A percentile compares a stretch with the other conserved stretches of the same genome.
Evolutionary conservation across 2,888 invertebrate genomes (phyloP).

Genomic region (Steinernema scapterisci): DNA sequence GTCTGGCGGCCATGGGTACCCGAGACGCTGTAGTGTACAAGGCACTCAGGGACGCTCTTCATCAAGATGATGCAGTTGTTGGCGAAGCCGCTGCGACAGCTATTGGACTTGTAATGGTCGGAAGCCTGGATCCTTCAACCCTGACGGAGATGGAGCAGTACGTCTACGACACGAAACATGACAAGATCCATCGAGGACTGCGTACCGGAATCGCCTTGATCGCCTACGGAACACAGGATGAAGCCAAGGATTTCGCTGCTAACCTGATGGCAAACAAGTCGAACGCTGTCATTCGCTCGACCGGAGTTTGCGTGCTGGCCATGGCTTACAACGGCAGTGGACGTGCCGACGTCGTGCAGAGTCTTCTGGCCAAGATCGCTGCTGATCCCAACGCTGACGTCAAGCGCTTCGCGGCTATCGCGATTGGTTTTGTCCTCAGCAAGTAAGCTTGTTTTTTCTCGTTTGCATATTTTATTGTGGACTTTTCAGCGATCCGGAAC

Average conservation of each 20-base stretch:
- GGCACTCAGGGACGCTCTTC: conserved; percentile 92
- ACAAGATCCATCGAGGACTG: conserved; percentile 80
- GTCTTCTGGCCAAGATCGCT: conserved; percentile 80
- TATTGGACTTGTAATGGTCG: conserved; percentile 99
- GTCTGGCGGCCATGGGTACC: conserved; percentile 96
- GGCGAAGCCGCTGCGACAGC: conserved; percentile 98
- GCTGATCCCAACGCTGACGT: conserved; percentile 99
- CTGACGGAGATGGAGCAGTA: conserved; percentile 71
- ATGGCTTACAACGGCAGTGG: conserved; percentile 82
- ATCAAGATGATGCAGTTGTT: conserved; percentile 97
- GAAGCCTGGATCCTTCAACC: conserved; percentile 83
- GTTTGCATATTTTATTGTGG: neutral
- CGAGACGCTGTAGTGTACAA: conserved; percentile 81
- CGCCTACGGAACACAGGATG: conserved; percentile 82
- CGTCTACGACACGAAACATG: conserved; percentile 94
- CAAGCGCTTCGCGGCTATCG: conserved; percentile 93
- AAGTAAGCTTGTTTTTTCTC: conserved; percentile 72
- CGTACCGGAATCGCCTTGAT: conserved; percentile 38
- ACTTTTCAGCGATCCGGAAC: conserved; percentile 85
- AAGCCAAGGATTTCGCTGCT: conserved; percentile 87
- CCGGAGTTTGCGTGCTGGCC: conserved; percentile 96
- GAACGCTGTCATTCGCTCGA: conserved; percentile 72
- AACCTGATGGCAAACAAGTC: conserved; percentile 73
- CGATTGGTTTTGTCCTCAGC: conserved; percentile 95
- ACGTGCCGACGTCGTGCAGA: conserved; percentile 92